These are phyloP conservation scores for Callorhinus ursinus DNA, from an alignment of 2,113 vertebrate genomes.

Conservation along the genomic window DNA sequence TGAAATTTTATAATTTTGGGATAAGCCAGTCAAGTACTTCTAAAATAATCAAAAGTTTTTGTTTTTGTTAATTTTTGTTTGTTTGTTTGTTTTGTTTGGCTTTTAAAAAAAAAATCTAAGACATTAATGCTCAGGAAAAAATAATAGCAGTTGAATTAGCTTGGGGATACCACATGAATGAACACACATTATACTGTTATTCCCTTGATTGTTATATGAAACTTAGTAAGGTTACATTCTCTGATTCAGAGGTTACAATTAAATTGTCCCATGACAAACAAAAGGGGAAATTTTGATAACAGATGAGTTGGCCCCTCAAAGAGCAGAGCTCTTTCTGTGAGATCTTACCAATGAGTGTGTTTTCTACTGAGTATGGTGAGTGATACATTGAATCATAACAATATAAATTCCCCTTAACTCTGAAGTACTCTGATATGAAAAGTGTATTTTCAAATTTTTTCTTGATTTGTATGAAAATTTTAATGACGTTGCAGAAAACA, in stretches of 20 bases:
- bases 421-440: slow-evolving; percentile 14
- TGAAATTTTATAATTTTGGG: neutral
- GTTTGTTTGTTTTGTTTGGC: neutral
- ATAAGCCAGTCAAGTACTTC: neutral
- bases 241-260: slow-evolving; percentile 4
- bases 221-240: neutral
- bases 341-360: neutral
- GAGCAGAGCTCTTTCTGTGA: neutral
- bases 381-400: neutral
- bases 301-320: neutral
- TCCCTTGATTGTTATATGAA: neutral
- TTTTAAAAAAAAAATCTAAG: neutral
- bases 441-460: neutral
- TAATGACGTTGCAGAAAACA: neutral
- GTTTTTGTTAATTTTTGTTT: neutral
- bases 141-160: neutral
- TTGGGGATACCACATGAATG: neutral
- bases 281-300: neutral
- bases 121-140: neutral
- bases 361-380: neutral
- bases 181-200: neutral
- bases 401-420: neutral
- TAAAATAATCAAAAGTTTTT: neutral
- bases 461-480: neutral
- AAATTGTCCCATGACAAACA: neutral